Evolutionary conservation across 1,140 invertebrate genomes (phyloP).

Genomic region (Heliconius nattereri): DNA sequence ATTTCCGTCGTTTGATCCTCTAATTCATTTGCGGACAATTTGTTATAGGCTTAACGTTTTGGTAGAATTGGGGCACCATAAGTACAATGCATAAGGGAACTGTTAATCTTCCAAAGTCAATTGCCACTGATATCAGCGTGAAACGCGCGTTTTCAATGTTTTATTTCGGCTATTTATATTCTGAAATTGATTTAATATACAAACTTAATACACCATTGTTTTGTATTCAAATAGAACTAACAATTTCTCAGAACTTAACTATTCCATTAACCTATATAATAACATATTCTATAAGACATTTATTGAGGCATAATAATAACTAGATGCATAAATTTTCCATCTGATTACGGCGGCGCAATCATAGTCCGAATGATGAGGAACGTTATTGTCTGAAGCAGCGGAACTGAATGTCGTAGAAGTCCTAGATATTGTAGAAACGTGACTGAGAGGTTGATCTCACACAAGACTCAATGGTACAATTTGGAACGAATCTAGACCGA

Average conservation of each 20-base stretch:
- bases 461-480: slow-evolving; percentile 50
- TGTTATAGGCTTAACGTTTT: slow-evolving; percentile 24
- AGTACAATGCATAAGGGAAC: not conserved
- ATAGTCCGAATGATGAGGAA: slow-evolving; percentile 27
- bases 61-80: slow-evolving; percentile 4
- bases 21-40: slow-evolving; percentile 32
- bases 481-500: slow-evolving; percentile 47
- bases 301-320: not conserved
- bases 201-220: not conserved
- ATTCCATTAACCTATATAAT: not conserved
- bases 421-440: slow-evolving; percentile 54
- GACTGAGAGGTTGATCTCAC: slow-evolving; percentile 47
- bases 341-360: slow-evolving; percentile 17
- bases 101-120: slow-evolving; percentile 8
- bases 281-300: not conserved
- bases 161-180: too few species aligned
- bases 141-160: not conserved
- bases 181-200: too few species aligned
- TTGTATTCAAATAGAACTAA: not conserved
- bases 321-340: not conserved
- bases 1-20: slow-evolving; percentile 16
- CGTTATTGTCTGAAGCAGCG: slow-evolving; percentile 17
- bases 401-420: slow-evolving; percentile 37
- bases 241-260: not conserved
- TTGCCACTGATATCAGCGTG: not conserved